Base-by-base conservation (phyloP, 2,888 invertebrate genomes). In the Plusia festucae region DNA sequence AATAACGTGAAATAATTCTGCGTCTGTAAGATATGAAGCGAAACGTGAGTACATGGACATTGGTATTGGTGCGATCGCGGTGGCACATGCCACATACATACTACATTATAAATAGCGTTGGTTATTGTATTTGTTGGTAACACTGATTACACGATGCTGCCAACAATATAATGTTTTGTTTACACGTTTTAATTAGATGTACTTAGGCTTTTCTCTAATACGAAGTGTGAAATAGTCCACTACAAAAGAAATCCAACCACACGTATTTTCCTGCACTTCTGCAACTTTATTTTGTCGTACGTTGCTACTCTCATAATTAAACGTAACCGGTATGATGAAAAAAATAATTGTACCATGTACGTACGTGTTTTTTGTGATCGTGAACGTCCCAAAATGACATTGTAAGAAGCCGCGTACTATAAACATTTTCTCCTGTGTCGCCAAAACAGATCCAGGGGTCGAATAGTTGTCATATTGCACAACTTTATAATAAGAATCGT, bases 21-120 rank as follows among this genome's bases (percentile, higher is more conserved):
- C 79, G 88, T 85, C 82, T 83, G 78, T 78, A 85, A 85, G 86
- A 85, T 83, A 94, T 95, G 94, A 95, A 95, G 88, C 90, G 94
- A 87, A 95, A 95, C 83, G 94, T 95, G 86, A 94, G 94, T 95
- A 93, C 82, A 79, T 62, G 70, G 61, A 62, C 68, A 68, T 74
- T 74, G 75, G 59, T 71, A 62, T 76, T 73, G 64, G 69, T 67
- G 53, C 70, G 58, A 53, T 56, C 60, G 59, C 78, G 53, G 62
- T 65, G 67, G 53, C 73, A 76, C 78, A 78, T 69, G 60, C 79
- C 73, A 76, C 78, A 78, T 69, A 62, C 78, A 65, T 67, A 69
- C 74, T n/a, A 73, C 58, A 69, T 78, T 85, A 85, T 83, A 85
- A 85, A 85, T 88, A 84, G 82, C 72, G 73, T 65, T 51, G 34